Base-by-base conservation (phyloP, 53 echinoderm and acorn worm species). In the Actinopyga echinites region DNA sequence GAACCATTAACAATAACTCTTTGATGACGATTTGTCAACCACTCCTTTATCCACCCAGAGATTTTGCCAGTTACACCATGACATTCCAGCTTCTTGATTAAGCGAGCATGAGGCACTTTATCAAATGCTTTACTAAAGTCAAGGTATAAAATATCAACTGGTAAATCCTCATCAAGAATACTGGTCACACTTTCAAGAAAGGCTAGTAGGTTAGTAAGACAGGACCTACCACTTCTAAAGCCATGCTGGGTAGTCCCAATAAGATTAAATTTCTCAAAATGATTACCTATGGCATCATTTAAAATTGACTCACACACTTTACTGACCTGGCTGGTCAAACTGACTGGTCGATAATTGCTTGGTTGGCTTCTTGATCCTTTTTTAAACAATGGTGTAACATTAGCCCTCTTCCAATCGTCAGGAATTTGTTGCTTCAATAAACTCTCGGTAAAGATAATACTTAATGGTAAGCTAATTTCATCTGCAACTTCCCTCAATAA, bases 181-280 rank as follows among this genome's bases (percentile, higher is more conserved):
- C 37, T 37, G 7, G 37, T 37, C 37, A n/a, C n/a, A n/a, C n/a
- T n/a, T n/a, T 23, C 56, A 17, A 80, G 60, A 29, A 56, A 80
- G n/a, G 29, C 60, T 20, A 80, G 33, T 80, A 79, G 1, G 30
- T 79, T 79, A 15, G 79, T 79, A 7, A 77, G 49, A 26, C 56
- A 79, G 35, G 79, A 79, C 79, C 79, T 79, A 11, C 79, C 79
- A 28, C 40, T 82, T 52, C 40, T 82, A 40, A 82, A 82, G 2
- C 64, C 82, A 37, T 82, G 44, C 23, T 82, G 82, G 21, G 22
- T 36, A n/a, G 29, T 3, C 21, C 45, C 49, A 61, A 82, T 34
- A 64, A 63, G 65, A 20, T 64, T 35, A 64, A 64, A 45, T 58
- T 34, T 38, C 13, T 21, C 1, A 22, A 63, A 82, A 63, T 82